These are phyloP conservation scores for Sandelia bainsii DNA, from an alignment of 2,797 vertebrate species.

Conservation along the genomic window DNA sequence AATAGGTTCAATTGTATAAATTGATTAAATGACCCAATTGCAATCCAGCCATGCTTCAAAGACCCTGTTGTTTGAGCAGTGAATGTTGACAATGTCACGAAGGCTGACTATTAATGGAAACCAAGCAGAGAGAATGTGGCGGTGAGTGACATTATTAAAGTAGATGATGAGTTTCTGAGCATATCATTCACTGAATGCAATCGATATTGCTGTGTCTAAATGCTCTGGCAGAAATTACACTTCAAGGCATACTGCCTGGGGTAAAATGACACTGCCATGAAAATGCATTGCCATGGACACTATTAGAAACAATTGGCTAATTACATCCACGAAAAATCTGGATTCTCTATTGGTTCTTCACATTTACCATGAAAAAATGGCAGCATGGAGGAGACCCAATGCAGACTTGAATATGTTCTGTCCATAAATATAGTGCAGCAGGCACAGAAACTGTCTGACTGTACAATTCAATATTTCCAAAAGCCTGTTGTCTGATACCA, in stretches of 20 bases:
- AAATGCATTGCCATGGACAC: conserved; percentile 72
- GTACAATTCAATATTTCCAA: conserved; percentile 67
- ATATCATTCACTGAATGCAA: conserved; percentile 73
- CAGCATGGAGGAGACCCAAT: not conserved
- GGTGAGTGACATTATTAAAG: conserved; percentile 78
- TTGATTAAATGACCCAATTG: conserved; percentile 79
- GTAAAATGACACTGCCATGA: conserved; percentile 55
- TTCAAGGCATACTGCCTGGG: conserved; percentile 44
- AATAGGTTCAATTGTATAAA: conserved; percentile 81
- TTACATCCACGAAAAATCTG: conserved; percentile 59
- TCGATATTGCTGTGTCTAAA: conserved; percentile 74
- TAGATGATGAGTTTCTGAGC: conserved; percentile 77
- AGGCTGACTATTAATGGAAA: conserved; percentile 69
- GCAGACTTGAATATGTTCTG: conserved; percentile 37
- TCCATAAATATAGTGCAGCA: conserved; percentile 54
- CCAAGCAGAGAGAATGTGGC: conserved; percentile 66
- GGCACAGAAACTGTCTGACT: conserved; percentile 44
- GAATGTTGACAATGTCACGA: conserved; percentile 75
- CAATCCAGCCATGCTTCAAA: conserved; percentile 57
- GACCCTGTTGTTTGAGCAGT: conserved; percentile 67
- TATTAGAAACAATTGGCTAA: conserved; percentile 72
- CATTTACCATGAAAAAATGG: conserved; percentile 26
- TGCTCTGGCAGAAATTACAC: conserved; percentile 67
- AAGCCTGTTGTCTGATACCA: conserved; percentile 67
- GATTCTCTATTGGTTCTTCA: conserved; percentile 44